phyloP scores from a whole-genome alignment of 2,888 invertebrate species.

The Eupithecia subumbrata region DNA sequence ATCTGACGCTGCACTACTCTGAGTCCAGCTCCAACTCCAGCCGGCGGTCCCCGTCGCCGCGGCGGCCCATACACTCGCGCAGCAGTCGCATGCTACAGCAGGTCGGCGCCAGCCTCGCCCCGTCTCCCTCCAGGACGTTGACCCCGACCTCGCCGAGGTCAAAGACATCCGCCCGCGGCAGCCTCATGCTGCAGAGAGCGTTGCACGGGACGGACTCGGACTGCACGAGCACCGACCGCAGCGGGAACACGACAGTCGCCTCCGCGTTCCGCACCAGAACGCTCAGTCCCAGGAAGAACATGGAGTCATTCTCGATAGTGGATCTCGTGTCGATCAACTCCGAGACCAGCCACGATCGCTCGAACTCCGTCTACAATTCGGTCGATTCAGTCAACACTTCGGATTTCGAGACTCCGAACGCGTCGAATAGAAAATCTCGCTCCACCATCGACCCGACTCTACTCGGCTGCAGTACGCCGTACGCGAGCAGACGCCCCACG shows the following conservation, averaged over 20 bases:
- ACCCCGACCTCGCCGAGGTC: not conserved
- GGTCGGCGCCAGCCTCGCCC: conserved; percentile 40
- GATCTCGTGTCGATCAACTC: conserved; percentile 70
- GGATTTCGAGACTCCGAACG: conserved; percentile 53
- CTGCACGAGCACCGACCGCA: too few relatives aligned
- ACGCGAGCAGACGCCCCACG: conserved; percentile 36
- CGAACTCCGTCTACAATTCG: conserved; percentile 61
- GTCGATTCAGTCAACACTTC: conserved; percentile 51
- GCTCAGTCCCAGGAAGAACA: conserved; percentile 52
- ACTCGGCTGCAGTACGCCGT: conserved; percentile 66
- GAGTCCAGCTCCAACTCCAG: conserved; percentile 44
- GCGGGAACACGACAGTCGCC: conserved; percentile 43
- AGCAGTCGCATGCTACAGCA: conserved; percentile 57
- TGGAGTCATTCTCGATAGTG: conserved; percentile 72
- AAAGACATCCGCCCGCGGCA: conserved; percentile 46
- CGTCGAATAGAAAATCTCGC: conserved; percentile 49
- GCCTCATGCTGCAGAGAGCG: conserved; percentile 56
- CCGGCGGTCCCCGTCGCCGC: conserved; percentile 45
- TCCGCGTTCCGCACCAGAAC: conserved; percentile 52
- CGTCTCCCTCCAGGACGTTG: not conserved
- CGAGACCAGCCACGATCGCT: conserved; percentile 34
- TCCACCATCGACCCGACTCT: conserved; percentile 53
- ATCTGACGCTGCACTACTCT: conserved; percentile 61
- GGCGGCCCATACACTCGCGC: conserved; percentile 59
- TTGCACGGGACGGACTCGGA: conserved; percentile 44